Evolutionary conservation across 2,888 invertebrate genomes (phyloP), one percentile per base, ranked within the genome.

Genomic region (Cotesia congregata): DNA sequence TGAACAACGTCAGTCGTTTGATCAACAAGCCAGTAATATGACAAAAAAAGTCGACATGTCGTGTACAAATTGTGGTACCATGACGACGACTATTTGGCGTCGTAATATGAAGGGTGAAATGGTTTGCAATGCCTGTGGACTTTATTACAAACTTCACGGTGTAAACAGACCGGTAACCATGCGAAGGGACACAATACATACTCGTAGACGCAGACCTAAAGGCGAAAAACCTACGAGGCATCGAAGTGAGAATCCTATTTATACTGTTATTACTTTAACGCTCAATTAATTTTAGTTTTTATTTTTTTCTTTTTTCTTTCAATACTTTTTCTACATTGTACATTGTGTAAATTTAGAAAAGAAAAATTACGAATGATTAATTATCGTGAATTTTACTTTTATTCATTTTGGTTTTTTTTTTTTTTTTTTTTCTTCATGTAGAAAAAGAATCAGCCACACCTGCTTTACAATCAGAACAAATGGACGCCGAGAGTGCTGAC

Each of bases 41-140:
- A 78, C 86, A 62, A 89, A 89, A 80, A 90, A 86, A 88, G 93
- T 95, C 38, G 98, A 98, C 86, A 93, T 98, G 86, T 93, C 95
- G 12, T 99, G 99, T 90, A 96, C 96, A 83, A 99, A 99, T 92
- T 99, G 99, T 90, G 95, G 96, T 82, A 99, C 99, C n/a, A 94
- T 95, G 89, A 97, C 96, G 61, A 99, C 99, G 77, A 99, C 99
- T 0, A 95, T 99, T 81, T 99, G 99, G 99, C 92, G 99, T 85
- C 93, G 99, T 83, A 98, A 98, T 91, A 94, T 96, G 86, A 94
- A 96, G 86, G 98, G 98, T 1, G 98, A 99, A 91, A 98, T 99
- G 93, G 99, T 99, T 78, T 99, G 99, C 91, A 99, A 99, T 91
- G 99, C 99, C 62, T 99, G 99, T 90, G 99, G 98, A 0, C 93